Evolutionary conservation across 1,140 invertebrate genomes (phyloP).

Genomic region (Dinoponera quadriceps): DNA sequence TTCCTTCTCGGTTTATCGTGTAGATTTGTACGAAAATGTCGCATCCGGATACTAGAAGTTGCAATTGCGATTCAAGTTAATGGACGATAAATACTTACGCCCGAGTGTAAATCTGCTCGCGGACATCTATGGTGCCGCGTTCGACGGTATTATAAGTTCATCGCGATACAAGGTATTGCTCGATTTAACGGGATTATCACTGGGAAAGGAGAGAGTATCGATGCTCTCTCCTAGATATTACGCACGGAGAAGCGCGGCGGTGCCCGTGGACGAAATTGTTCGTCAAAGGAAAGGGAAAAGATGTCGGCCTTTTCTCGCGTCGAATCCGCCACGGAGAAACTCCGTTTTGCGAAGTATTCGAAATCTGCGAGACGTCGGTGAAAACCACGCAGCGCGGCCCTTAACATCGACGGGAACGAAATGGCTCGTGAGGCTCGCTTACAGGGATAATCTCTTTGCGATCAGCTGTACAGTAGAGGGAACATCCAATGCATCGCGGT

Average conservation of each 20-base stretch:
- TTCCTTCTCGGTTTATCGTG: constrained; percentile 35
- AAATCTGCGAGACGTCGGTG: constrained; percentile 58
- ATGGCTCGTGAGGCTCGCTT: constrained; percentile 72
- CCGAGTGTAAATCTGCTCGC: not conserved
- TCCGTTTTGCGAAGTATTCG: constrained; percentile 69
- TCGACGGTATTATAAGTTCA: not conserved
- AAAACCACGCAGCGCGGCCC: constrained; percentile 4
- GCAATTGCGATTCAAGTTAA: not conserved
- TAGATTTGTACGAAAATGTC: constrained; percentile 19
- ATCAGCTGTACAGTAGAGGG: constrained; percentile 63
- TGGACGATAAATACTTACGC: not conserved
- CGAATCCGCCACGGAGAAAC: constrained; percentile 35
- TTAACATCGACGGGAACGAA: constrained; percentile 54
- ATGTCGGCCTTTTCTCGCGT: too few species aligned
- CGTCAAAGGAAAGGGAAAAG: constrained; percentile 40
- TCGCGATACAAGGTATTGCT: constrained; percentile 2
- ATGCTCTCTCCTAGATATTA: constrained; percentile 34
- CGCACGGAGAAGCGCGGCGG: constrained; percentile 17
- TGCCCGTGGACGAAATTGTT: constrained; percentile 12
- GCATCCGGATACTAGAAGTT: not conserved
- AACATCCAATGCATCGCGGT: constrained; percentile 53
- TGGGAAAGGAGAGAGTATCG: constrained; percentile 16
- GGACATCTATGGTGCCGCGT: not conserved
- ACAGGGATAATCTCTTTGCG: constrained; percentile 73
- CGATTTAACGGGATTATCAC: constrained; percentile 35